Evolutionary conservation across 2,888 invertebrate genomes (phyloP), one percentile per base, ranked within the genome.

Genomic region (Aspidiotus destructor): DNA sequence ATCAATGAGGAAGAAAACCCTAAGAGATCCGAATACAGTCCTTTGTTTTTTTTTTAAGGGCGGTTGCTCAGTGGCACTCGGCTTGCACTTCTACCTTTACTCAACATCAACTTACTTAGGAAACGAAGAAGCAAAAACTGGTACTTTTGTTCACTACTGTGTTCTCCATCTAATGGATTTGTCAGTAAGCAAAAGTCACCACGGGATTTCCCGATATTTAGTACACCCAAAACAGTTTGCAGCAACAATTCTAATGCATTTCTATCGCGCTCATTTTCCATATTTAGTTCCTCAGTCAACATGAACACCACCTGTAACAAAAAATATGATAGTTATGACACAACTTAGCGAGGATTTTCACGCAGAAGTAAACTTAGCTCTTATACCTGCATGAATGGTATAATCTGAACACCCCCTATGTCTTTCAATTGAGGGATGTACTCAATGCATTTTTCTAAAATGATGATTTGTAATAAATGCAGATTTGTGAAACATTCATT

Each of bases 301-400:
- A 94, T 92, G 10, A 94, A 81, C 6, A 95, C 83, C 28, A 91
- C 89, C 69, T 69, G 55, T 44, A 62, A 44, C 15, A 48, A 40
- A 9, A 60, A 40, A 13, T 60, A 60, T 60, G 44, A 52, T 17
- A 62, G n/a, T 5, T 40, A 13, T 17, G 3, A 7, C 7, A 16
- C 2, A 28, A 28, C 28, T 28, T 28, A 3, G 28, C 28, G n/a
- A 11, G 9, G 7, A 17, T 60, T 17, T 16, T 2, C 6, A 28
- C 58, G 58, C 40, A 10, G 28, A 40, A 58, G 58, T 7, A 58
- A 58, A 60, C 7, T 60, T 13, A 55, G 41, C 13, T 16, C 40
- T 28, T n/a, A 9, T 72, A 89, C 91, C 84, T 96, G 95, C 77
- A 96, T 86, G 75, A 92, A 91, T 0, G 96, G 95, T 75, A 96